phyloP scores from a whole-genome alignment of 2,797 vertebrate species.

The Hoplostethus atlanticus region DNA sequence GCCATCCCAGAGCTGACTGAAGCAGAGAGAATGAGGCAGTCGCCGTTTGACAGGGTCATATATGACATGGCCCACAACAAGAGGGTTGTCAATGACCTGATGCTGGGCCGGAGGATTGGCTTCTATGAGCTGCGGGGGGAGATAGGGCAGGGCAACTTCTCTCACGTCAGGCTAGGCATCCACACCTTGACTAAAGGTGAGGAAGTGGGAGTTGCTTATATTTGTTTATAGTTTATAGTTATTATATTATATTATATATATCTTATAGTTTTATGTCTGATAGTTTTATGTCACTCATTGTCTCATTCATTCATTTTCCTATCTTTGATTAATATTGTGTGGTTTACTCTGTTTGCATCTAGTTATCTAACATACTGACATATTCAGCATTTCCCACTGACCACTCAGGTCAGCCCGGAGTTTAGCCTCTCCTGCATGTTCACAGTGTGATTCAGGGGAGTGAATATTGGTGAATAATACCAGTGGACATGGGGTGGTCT shows the following conservation, averaged over 20 bases:
- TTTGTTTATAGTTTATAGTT: neutral
- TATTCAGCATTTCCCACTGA: neutral
- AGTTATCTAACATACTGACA: neutral
- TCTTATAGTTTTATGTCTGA: neutral
- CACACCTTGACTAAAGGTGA: slow-evolving; percentile 85
- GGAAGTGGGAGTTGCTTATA: neutral
- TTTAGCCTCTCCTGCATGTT: neutral
- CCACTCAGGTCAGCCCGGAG: neutral
- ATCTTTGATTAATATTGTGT: too few species aligned
- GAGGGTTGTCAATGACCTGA: slow-evolving; percentile 74
- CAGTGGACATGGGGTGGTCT: slow-evolving; percentile 35
- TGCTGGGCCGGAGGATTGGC: slow-evolving; percentile 79
- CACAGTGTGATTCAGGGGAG: slow-evolving; percentile 1
- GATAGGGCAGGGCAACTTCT: slow-evolving; percentile 86
- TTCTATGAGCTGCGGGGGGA: slow-evolving; percentile 87
- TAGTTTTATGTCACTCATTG: neutral
- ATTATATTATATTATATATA: too few species aligned
- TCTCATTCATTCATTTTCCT: neutral
- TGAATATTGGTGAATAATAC: slow-evolving; percentile 11
- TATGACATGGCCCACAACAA: slow-evolving; percentile 84
- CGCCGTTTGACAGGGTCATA: slow-evolving; percentile 80
- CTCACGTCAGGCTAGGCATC: slow-evolving; percentile 83
- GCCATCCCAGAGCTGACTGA: slow-evolving; percentile 62
- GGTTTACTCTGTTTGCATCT: too few species aligned
- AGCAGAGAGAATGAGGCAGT: slow-evolving; percentile 70